phyloP scores from a whole-genome alignment of 2,113 vertebrate species.

The human (Homo sapiens) region GRCh38 chr6:128386501-128387000 shows the following conservation, averaged over 20 bases:
- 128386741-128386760: background rate
- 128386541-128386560: background rate
- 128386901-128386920: too few species aligned
- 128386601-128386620: background rate
- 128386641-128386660: background rate
- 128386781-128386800: background rate
- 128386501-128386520: background rate
- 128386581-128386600: background rate
- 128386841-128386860: too few species aligned
- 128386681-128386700: background rate
- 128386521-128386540: background rate
- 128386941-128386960: too few species aligned
- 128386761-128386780: background rate
- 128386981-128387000: fast-evolving
- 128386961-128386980: too few species aligned
- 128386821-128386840: too few species aligned
- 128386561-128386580: background rate
- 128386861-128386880: too few species aligned
- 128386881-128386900: too few species aligned
- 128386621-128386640: background rate
- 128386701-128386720: background rate
- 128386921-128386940: too few species aligned
- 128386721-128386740: background rate
- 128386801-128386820: too few species aligned
- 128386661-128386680: background rate